Evolutionary conservation across 1,140 invertebrate genomes (phyloP).

Genomic region (Drosophila lowei): DNA sequence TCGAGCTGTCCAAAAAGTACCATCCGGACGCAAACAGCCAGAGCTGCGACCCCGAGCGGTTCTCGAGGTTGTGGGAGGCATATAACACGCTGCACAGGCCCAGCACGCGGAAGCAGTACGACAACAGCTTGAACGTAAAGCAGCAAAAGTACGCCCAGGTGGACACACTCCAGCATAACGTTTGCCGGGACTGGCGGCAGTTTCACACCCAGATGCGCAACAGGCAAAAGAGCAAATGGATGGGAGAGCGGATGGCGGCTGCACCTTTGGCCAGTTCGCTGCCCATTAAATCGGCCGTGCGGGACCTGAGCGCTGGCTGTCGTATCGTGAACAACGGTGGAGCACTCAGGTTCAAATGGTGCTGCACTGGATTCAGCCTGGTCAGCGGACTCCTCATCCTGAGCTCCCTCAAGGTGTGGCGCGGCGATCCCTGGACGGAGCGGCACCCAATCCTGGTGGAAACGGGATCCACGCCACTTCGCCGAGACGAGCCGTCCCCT

Average conservation of each 20-base stretch:
- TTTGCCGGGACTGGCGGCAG: slow-evolving; percentile 42
- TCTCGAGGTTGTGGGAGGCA: slow-evolving; percentile 58
- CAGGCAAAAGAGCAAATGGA: slow-evolving; percentile 38
- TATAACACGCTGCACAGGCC: slow-evolving; percentile 45
- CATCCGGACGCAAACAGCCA: slow-evolving; percentile 49
- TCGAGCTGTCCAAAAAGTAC: slow-evolving; percentile 61
- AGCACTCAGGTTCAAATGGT: background rate
- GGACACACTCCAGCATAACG: slow-evolving; percentile 8
- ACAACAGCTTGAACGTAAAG: slow-evolving; percentile 13
- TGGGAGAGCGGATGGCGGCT: too few species aligned
- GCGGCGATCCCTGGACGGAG: too few species aligned
- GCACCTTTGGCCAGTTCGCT: background rate
- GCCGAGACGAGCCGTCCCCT: too few species aligned
- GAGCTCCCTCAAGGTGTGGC: background rate
- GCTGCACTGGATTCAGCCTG: slow-evolving; percentile 20
- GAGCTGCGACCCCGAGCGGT: slow-evolving; percentile 35
- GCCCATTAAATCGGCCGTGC: slow-evolving; percentile 6
- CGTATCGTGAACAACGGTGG: background rate
- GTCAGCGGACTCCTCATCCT: slow-evolving; percentile 11
- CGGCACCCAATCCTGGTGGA: too few species aligned
- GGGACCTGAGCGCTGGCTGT: background rate
- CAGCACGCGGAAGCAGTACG: slow-evolving; percentile 21
- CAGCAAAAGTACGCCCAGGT: background rate
- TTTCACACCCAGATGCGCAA: slow-evolving; percentile 36
- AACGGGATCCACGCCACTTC: too few species aligned